Base-by-base conservation (phyloP, 2,888 invertebrate species). In the Odontocolon sp. region DNA sequence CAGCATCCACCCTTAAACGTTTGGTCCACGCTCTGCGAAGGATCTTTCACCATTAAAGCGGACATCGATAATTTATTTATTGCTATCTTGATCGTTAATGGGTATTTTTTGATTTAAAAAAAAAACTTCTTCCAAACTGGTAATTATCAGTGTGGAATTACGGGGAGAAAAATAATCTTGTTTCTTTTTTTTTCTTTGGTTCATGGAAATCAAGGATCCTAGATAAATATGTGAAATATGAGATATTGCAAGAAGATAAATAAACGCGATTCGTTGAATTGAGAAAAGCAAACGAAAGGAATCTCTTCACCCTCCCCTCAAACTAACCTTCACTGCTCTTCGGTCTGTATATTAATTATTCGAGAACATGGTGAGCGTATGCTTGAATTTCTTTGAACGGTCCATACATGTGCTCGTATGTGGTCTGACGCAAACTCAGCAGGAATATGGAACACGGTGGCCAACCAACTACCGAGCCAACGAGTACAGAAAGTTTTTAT, bases 371-470 rank as follows among this genome's bases (percentile, higher is more conserved):
- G 83, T 81, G 82, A 81, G 54, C 36, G 31, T 57, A 45, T 23
- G 75, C 78, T 78, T 81, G 86, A 81, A 84, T 86, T 87, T 87
- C 87, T 87, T 87, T 87, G 86, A 87, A 85, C 85, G 81, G 82
- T 80, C 82, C 81, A 33, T 56, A 42, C 31, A 23, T 59, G 57
- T 16, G 23, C 9, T 14, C n/a, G 52, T 36, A 14, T 28, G 50
- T 66, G 11, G 85, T 87, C 87, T 83, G 85, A 86, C 86, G 87
- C 82, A 80, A 73, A 42, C 66, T 73, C 66, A 61, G 72, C 66
- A 59, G 45, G 4, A 42, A 28, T 28, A n/a, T n/a, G n/a, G 16
- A 26, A 18, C 21, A 14, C 59, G 16, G 2, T 28, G 26, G 31
- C 18, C 18, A 40, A 50, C 50, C 50, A 11, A 40, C 38, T 31